Base-by-base conservation (phyloP, 2,888 invertebrate genomes). In the Tachina lurida region DNA sequence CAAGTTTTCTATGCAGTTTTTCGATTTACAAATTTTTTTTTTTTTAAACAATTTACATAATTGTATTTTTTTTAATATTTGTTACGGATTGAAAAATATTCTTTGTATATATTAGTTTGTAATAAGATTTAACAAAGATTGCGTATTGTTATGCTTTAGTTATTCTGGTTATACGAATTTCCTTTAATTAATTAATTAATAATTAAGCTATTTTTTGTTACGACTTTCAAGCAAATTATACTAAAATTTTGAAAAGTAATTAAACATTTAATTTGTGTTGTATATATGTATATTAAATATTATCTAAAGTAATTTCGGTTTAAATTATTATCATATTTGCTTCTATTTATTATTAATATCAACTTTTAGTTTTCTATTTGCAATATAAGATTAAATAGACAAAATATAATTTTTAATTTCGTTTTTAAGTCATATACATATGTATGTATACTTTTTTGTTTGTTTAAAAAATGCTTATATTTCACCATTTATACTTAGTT, bases 351-450 rank as follows among this genome's bases (percentile, higher is more conserved):
- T 75, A 60, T 65, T 62, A 74, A 71, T 79, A 79, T 86, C 58
- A 79, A 62, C 78, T 67, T 77, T 41, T 58, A 41, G 76, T 73
- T 62, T 47, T 39, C 2, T 67, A 67, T 75, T 68, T 43, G 39
- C 65, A 82, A 79, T 86, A 86, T 62, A 79, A 79, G 79, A 56
- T 79, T 83, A 86, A 86, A 83, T 86, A 83, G 79, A 79, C 79
- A 83, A 86, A 76, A 76, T 79, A 86, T 79, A 45, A 54, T 71
- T 63, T 73, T 73, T 22, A 52, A 75, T 60, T 82, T 52, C 67
- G 17, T 54, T 49, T 31, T 22, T 7, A 39, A 49, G 49, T 67
- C 8, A 49, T 49, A 67, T 49, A 67, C n/a, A 41, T 58, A 54
- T 10, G 17, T 8, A 52, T 60, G n/a, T n/a, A 47, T 31, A 45